Conservation (phyloP, 2,113 vertebrate species). For the Gavialis gangeticus region DNA sequence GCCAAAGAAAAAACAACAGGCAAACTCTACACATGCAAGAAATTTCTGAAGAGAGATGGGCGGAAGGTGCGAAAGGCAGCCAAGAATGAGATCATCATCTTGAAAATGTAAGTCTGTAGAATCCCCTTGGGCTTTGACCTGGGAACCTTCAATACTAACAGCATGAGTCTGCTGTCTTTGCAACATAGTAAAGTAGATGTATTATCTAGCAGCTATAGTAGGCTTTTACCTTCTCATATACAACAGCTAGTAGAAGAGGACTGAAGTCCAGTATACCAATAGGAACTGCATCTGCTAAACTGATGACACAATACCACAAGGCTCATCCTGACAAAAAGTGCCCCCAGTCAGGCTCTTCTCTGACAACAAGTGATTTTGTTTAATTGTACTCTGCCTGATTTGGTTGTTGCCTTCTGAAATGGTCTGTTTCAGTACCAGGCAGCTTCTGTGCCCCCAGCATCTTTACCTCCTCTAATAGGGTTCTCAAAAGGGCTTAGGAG, state of each 20-base stretch:
- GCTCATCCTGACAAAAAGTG: neutral
- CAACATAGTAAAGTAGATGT: neutral
- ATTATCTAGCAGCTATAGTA: neutral
- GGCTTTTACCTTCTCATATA: neutral
- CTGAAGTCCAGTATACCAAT: neutral
- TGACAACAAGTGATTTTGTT: neutral
- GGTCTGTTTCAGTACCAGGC: neutral
- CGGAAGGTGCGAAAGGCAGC: constrained; percentile 97
- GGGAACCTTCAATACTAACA: neutral
- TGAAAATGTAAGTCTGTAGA: constrained; percentile 91
- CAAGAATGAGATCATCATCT: constrained; percentile 97
- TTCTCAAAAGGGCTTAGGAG: neutral
- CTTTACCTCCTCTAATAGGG: neutral
- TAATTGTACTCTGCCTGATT: neutral
- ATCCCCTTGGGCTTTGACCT: neutral
- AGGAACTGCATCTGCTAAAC: neutral
- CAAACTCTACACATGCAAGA: constrained; percentile 97
- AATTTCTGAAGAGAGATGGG: constrained; percentile 96
- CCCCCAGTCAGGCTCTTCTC: neutral
- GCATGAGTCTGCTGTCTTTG: neutral
- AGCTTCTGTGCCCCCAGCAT: neutral
- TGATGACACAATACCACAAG: neutral
- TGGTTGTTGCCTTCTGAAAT: no score
- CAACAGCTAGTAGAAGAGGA: neutral
- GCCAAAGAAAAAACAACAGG: constrained; percentile 95